Percentiles rank a stretch among this genome's conserved stretches.
These are phyloP conservation scores for Papilio dardanus DNA, from an alignment of 1,140 invertebrate species.

Conservation along the genomic window DNA sequence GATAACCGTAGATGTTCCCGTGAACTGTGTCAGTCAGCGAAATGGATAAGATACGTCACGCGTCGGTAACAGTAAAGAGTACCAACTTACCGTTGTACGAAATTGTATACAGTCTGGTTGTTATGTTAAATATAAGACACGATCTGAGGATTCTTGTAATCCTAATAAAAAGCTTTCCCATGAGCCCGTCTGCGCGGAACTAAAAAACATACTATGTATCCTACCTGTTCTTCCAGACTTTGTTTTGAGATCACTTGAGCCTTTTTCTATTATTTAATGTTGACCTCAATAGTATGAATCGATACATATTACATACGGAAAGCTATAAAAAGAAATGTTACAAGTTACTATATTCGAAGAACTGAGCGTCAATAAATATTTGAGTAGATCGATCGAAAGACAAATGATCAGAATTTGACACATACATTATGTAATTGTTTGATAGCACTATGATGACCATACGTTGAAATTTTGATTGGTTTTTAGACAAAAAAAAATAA, in stretches of 20 bases:
- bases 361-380: background rate
- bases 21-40: background rate
- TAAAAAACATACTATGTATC: too few species aligned
- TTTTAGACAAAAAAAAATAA: background rate
- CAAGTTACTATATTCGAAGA: background rate
- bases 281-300: background rate
- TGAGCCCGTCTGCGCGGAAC: too few species aligned
- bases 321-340: slow-evolving; percentile 1
- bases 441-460: background rate
- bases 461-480: background rate
- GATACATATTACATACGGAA: background rate
- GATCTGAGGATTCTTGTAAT: background rate
- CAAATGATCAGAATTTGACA: slow-evolving; percentile 7
- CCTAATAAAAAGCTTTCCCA: too few species aligned
- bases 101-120: background rate
- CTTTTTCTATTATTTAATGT: background rate
- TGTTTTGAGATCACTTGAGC: background rate
- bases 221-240: too few species aligned
- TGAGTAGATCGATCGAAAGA: background rate
- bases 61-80: slow-evolving; percentile 11
- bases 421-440: background rate
- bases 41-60: background rate
- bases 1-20: background rate
- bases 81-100: slow-evolving; percentile 13
- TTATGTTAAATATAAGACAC: background rate